Conservation (phyloP, 2,113 vertebrate species). For the Zosterops borbonicus region DNA sequence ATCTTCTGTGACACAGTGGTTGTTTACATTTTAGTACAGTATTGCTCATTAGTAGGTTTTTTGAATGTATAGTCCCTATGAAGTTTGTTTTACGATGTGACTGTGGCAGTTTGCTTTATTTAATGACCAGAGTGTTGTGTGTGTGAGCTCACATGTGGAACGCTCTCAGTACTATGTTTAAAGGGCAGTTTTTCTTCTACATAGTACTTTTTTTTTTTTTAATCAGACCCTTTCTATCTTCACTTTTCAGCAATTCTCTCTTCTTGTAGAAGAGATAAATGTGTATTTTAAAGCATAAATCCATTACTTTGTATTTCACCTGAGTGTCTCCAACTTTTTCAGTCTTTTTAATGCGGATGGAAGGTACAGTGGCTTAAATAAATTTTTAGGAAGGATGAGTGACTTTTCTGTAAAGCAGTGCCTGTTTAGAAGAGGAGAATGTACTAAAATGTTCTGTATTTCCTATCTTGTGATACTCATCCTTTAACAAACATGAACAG, state of each 20-base stretch:
- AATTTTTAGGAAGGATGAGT: background rate
- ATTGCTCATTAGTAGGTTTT: conserved; percentile 37
- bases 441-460: background rate
- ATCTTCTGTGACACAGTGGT: conserved; percentile 54
- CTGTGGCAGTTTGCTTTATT: conserved; percentile 64
- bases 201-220: conserved; percentile 64
- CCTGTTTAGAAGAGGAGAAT: background rate
- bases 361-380: conserved; percentile 8
- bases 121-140: background rate
- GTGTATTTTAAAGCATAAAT: conserved; percentile 41
- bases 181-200: conserved; percentile 60
- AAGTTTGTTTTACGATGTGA: conserved; percentile 26
- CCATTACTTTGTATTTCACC: conserved; percentile 32
- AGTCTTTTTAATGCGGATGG: background rate
- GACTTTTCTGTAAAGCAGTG: conserved; percentile 9
- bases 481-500: background rate
- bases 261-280: conserved; percentile 43
- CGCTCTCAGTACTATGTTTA: conserved; percentile 42
- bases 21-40: conserved; percentile 60
- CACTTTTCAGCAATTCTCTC: conserved; percentile 19
- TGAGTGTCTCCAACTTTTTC: background rate
- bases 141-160: conserved; percentile 24
- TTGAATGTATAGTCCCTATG: conserved; percentile 27
- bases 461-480: background rate
- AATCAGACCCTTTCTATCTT: conserved; percentile 17